These are phyloP conservation scores for Gnathonemus echidnorhynchus DNA, from an alignment of 2,113 vertebrate species.

Conservation along the genomic window DNA sequence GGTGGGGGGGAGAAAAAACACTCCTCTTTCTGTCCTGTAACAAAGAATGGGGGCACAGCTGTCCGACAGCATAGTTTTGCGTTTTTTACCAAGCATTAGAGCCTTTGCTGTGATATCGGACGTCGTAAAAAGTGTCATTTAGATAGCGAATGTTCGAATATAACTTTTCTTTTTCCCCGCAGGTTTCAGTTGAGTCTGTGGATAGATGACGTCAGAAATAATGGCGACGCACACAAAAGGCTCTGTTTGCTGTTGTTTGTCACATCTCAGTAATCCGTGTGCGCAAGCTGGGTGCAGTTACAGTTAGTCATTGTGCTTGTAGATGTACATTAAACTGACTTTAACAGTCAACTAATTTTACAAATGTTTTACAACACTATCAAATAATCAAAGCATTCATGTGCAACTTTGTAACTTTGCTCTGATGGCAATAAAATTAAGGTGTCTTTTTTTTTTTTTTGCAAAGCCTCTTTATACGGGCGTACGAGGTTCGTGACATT, in stretches of 20 bases:
- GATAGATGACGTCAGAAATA: constrained; percentile 50
- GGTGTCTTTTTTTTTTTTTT: background rate
- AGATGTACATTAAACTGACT: background rate
- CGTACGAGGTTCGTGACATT: background rate
- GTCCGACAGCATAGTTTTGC: background rate
- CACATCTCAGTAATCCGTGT: background rate
- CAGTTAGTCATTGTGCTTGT: background rate
- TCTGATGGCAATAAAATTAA: background rate
- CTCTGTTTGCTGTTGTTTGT: background rate
- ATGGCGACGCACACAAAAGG: constrained; percentile 8
- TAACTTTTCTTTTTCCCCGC: constrained; percentile 6
- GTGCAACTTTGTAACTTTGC: background rate
- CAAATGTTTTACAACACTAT: background rate
- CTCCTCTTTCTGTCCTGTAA: background rate
- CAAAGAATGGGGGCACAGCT: background rate
- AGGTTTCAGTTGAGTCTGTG: constrained; percentile 36
- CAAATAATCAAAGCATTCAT: background rate
- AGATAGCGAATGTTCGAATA: background rate
- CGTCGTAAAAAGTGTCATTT: background rate
- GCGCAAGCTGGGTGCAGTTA: background rate
- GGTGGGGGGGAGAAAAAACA: constrained; percentile 45
- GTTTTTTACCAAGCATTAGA: background rate
- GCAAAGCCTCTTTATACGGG: background rate
- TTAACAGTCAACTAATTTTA: background rate
- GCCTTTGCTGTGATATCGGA: background rate